phyloP scores from a whole-genome alignment of 2,888 invertebrate genomes.

The Beris morrisii region DNA sequence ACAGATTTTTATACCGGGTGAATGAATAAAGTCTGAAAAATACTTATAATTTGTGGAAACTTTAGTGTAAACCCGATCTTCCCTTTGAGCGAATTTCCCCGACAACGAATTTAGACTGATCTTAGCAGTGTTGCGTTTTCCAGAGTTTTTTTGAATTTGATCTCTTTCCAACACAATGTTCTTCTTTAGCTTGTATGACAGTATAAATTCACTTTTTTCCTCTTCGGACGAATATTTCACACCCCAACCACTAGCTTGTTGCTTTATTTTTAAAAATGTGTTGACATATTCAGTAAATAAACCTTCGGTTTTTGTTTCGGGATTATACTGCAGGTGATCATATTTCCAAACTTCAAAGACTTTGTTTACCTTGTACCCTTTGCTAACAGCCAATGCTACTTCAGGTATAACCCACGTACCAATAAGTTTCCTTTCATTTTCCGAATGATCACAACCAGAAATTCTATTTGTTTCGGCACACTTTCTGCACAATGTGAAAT shows the following conservation, averaged over 20 bases:
- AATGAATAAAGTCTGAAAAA: neutral
- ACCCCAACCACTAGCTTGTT: slow-evolving; percentile 21
- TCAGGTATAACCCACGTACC: slow-evolving; percentile 14
- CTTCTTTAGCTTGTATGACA: no score
- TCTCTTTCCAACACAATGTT: no score
- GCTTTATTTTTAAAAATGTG: slow-evolving; percentile 28
- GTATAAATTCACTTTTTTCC: no score
- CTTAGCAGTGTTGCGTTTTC: neutral
- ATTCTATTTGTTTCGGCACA: no score
- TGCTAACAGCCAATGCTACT: slow-evolving; percentile 1
- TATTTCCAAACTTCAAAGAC: slow-evolving; percentile 24
- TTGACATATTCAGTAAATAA: slow-evolving; percentile 30
- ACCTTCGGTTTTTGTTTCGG: slow-evolving; percentile 21
- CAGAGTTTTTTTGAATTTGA: no score
- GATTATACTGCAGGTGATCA: slow-evolving; percentile 13
- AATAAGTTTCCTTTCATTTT: no score
- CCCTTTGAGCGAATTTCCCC: neutral
- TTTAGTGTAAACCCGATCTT: neutral
- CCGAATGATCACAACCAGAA: no score
- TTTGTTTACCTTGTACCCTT: slow-evolving; percentile 18
- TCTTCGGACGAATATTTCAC: neutral
- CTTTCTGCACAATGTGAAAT: no score
- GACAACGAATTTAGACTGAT: neutral
- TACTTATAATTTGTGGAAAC: neutral
- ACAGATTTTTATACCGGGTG: neutral